These are phyloP conservation scores for Archaeoteleia sp. DNA, from an alignment of 2,888 invertebrate genomes.

Conservation along the genomic window DNA sequence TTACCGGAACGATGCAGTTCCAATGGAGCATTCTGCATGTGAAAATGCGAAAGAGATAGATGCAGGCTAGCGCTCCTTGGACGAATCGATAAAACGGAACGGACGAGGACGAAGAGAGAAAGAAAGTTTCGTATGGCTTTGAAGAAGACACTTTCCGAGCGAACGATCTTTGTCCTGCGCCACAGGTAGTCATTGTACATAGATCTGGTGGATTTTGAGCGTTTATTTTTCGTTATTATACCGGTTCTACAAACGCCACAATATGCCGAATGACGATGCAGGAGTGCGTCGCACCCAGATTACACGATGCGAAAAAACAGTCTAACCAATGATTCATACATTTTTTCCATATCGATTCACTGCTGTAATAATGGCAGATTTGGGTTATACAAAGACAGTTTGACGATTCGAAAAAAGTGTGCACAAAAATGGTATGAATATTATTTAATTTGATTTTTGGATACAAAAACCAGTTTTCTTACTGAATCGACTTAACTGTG, in stretches of 20 bases:
- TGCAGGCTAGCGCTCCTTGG: constrained; percentile 51
- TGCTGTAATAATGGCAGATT: background rate
- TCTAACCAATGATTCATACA: background rate
- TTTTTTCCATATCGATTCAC: constrained; percentile 3
- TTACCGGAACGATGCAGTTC: too few species aligned
- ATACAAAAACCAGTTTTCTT: constrained; percentile 19
- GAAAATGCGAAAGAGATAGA: constrained; percentile 50
- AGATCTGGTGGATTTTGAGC: constrained; percentile 48
- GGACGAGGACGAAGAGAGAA: constrained; percentile 12
- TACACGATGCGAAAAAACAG: constrained; percentile 36
- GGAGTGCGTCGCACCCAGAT: constrained; percentile 25
- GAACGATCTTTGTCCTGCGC: constrained; percentile 32
- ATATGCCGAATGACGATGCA: constrained; percentile 21
- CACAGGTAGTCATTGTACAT: constrained; percentile 32
- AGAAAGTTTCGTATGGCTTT: constrained; percentile 19
- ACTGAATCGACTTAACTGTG: background rate
- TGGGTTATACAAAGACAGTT: too few species aligned
- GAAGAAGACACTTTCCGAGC: constrained; percentile 27
- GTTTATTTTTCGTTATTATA: constrained; percentile 51
- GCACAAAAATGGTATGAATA: too few species aligned
- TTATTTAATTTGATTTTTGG: constrained; percentile 6
- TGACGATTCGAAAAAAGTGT: too few species aligned
- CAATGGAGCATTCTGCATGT: constrained; percentile 18
- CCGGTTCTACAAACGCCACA: constrained; percentile 47
- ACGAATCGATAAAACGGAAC: constrained; percentile 57